These are phyloP conservation scores for Leucoma salicis DNA, from an alignment of 2,888 invertebrate species.

Conservation along the genomic window DNA sequence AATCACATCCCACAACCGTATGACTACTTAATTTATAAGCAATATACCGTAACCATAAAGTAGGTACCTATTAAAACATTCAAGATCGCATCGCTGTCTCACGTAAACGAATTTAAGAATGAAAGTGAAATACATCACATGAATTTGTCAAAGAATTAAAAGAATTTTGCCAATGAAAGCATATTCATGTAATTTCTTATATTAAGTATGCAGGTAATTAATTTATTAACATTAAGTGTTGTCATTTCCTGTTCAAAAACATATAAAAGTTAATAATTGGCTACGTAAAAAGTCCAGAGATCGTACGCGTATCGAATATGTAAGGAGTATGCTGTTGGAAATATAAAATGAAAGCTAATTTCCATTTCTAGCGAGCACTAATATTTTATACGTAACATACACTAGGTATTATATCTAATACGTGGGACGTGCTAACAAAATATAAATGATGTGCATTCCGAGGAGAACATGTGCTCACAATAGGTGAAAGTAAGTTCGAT, in stretches of 20 bases:
- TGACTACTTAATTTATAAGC: constrained; percentile 21
- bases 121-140: constrained; percentile 34
- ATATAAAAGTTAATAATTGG: too few relatives aligned
- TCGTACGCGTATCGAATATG: too few relatives aligned
- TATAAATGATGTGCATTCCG: constrained; percentile 74
- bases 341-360: constrained; percentile 25
- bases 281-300: too few relatives aligned
- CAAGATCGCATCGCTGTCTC: constrained; percentile 9
- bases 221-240: constrained; percentile 9
- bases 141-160: constrained; percentile 27
- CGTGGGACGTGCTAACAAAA: constrained; percentile 62
- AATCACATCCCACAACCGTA: constrained; percentile 24
- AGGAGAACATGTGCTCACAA: constrained; percentile 66
- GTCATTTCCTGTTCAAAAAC: too few relatives aligned
- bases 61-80: not conserved
- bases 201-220: not conserved
- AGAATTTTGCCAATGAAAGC: constrained; percentile 30
- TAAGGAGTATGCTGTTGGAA: constrained; percentile 1
- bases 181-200: constrained; percentile 2
- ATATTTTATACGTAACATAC: constrained; percentile 26
- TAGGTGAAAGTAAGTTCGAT: constrained; percentile 81
- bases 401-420: constrained; percentile 48
- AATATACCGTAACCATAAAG: constrained; percentile 1
- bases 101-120: constrained; percentile 30
- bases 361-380: constrained; percentile 24